phyloP scores from a whole-genome alignment of 2,113 vertebrate species.

The Urocolius indicus region DNA sequence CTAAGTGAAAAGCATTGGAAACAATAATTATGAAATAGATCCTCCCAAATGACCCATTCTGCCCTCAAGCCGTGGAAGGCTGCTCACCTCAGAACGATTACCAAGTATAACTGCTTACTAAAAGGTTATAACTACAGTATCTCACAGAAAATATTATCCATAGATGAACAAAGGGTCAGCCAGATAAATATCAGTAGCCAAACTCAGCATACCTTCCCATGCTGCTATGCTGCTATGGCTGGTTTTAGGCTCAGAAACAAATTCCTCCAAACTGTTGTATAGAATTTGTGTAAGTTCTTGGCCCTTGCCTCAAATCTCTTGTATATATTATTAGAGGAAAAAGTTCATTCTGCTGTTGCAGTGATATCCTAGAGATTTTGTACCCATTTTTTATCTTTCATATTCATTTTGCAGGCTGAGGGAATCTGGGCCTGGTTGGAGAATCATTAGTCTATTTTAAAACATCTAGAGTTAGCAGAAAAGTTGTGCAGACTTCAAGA shows the following conservation, averaged over 20 bases:
- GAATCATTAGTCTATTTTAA: background rate
- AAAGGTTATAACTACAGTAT: background rate
- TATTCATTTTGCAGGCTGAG: background rate
- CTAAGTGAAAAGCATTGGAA: background rate
- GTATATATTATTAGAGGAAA: background rate
- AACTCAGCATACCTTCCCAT: background rate
- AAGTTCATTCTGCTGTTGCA: background rate
- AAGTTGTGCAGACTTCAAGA: background rate
- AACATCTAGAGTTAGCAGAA: background rate
- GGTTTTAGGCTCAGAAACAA: background rate
- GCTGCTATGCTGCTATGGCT: background rate
- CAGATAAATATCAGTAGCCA: background rate
- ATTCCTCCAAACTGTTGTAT: background rate
- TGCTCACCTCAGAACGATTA: background rate
- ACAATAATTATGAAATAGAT: background rate
- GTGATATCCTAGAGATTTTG: background rate
- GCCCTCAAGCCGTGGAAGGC: background rate
- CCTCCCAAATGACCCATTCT: background rate
- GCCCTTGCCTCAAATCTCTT: background rate
- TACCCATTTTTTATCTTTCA: background rate
- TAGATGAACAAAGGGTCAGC: background rate
- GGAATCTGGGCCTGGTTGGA: background rate
- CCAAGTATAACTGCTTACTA: background rate
- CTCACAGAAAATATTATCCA: background rate
- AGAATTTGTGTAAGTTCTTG: background rate